Evolutionary conservation across 1,140 invertebrate species (phyloP).

Genomic region (Ectropis grisescens): DNA sequence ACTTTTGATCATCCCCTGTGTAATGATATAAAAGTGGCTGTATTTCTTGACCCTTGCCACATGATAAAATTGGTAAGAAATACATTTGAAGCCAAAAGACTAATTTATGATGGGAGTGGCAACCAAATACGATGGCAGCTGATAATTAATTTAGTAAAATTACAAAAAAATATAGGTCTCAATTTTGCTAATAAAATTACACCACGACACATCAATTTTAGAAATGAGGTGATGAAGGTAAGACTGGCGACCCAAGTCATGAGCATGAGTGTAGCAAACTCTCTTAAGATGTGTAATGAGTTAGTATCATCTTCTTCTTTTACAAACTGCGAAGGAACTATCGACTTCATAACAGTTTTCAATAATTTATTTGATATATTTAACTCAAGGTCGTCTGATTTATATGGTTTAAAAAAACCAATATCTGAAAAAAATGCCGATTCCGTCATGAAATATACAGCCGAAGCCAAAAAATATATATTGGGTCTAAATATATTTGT

Average conservation of each 20-base stretch:
- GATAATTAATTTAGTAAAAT: conserved; percentile 11
- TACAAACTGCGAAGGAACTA: conserved; percentile 9
- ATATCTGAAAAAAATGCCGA: conserved; percentile 6
- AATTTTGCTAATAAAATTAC: conserved; percentile 18
- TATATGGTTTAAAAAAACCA: conserved; percentile 13
- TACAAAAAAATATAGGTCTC: conserved; percentile 12
- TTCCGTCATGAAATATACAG: conserved; percentile 6
- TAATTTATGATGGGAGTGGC: conserved; percentile 10
- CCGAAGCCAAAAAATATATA: conserved; percentile 13
- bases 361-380: conserved; percentile 20
- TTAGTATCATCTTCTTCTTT: conserved; percentile 7
- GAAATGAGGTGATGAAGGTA: conserved; percentile 20
- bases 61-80: conserved; percentile 16
- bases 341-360: conserved; percentile 16
- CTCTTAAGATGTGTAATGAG: conserved; percentile 11
- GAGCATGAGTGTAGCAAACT: conserved; percentile 15
- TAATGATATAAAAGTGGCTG: conserved; percentile 10
- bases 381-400: conserved; percentile 7
- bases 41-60: conserved; percentile 14
- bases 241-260: conserved; percentile 16
- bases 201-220: conserved; percentile 12
- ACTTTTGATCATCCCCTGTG: conserved; percentile 11
- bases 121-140: conserved; percentile 12
- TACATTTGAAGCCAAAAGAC: conserved; percentile 13
- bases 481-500: conserved; percentile 3